phyloP scores from a whole-genome alignment of 2,113 vertebrate species.

The Crotalus viridis region DNA sequence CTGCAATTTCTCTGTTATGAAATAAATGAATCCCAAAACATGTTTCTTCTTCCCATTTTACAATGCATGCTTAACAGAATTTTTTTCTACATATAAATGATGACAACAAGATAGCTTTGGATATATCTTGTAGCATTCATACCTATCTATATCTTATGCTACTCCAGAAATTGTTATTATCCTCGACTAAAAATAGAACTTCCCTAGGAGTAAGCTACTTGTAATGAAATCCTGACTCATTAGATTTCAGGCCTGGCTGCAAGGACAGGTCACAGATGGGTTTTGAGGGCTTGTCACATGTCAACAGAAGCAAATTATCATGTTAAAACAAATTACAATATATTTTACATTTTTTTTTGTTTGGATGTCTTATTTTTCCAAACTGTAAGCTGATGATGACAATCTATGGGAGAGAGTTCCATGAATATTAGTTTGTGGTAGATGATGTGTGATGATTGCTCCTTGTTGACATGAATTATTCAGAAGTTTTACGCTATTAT shows the following conservation, averaged over 20 bases:
- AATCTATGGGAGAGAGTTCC: not conserved
- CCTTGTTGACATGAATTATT: constrained; percentile 5
- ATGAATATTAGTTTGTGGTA: not conserved
- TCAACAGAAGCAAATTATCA: not conserved
- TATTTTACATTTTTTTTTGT: not conserved
- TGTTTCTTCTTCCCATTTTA: not conserved
- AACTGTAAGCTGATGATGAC: not conserved
- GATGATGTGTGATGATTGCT: not conserved
- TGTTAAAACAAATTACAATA: not conserved
- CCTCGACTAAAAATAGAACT: not conserved
- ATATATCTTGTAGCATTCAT: not conserved
- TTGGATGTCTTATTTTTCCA: not conserved
- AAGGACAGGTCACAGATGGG: not conserved
- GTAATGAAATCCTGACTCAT: not conserved
- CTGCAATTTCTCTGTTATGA: not conserved
- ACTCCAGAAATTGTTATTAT: not conserved
- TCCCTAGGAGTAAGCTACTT: not conserved
- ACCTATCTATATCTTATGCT: not conserved
- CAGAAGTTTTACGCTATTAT: not conserved
- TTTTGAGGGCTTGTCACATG: not conserved
- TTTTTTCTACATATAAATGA: not conserved
- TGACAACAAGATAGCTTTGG: not conserved
- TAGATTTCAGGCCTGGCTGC: not conserved
- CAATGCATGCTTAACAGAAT: not conserved
- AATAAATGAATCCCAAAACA: not conserved